Base-by-base conservation (phyloP, 2,113 vertebrate genomes). In the Ascaphus truei region DNA sequence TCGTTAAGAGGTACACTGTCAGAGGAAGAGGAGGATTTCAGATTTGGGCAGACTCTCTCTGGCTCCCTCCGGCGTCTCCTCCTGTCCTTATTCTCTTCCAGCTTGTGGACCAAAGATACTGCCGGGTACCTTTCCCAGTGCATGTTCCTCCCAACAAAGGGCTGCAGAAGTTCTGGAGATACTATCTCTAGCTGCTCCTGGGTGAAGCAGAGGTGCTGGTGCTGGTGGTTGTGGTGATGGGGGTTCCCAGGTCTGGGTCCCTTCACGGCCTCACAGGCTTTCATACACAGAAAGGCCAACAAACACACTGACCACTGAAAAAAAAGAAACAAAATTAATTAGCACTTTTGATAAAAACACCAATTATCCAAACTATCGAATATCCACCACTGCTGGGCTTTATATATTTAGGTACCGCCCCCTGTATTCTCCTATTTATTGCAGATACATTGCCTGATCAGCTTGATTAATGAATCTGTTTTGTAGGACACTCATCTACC, bases 111-210 rank as follows among this genome's bases (percentile, higher is more conserved):
- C 55, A 87, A 33, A 13, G 80, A 76, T 6, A 82, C 78, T 0
- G 87, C 71, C 0, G 71, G 4, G n/a, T 84, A 66, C 7, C 66
- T 80, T 2, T 76, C 76, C 83, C 80, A 86, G 48, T 41, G 74
- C 68, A 78, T 73, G 2, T 30, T 36, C 27, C 68, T 76, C 3
- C 74, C 65, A 53, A 79, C 27, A 15, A 83, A 62, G 0, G 75
- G 74, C 0, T 8, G 5, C 0, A 83, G 79, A 0, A 56, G 30
- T 0, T 72, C 77, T 3, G 18, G 3, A 2, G 47, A 3, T 1
- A 63, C 72, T 0, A 12, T 69, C 4, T 30, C 43, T 50, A 90
- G 73, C 3, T 87, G 81, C 0, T 80, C 72, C 0, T 63, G 3
- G 0, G 71, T 33, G 64, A 81, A 88, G 72, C 87, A 89, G 1